Conservation (phyloP, 2,888 invertebrate genomes). For the Polymixis lichenea region DNA sequence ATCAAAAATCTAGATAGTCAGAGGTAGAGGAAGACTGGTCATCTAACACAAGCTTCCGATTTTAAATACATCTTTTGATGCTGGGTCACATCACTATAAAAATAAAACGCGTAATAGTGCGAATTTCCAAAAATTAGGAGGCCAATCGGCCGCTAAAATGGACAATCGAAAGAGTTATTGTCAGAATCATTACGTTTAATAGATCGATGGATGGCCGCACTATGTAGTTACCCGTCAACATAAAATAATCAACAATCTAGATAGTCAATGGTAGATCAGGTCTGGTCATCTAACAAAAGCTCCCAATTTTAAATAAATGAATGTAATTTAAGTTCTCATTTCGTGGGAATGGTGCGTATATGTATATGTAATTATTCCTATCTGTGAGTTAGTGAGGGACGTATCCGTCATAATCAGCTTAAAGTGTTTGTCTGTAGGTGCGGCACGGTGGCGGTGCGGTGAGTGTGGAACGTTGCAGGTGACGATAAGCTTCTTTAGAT, state of each 20-base stretch:
- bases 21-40: background rate
- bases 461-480: slow-evolving; percentile 73
- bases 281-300: slow-evolving; percentile 3
- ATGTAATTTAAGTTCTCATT: slow-evolving; percentile 43
- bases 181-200: background rate
- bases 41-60: slow-evolving; percentile 12
- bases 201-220: background rate
- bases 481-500: slow-evolving; percentile 79
- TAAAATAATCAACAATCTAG: background rate
- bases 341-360: slow-evolving; percentile 25
- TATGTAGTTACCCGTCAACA: background rate
- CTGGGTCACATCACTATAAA: no score
- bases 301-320: slow-evolving; percentile 28
- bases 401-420: slow-evolving; percentile 82
- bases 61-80: slow-evolving; percentile 16
- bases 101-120: no score
- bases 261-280: background rate
- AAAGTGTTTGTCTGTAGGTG: slow-evolving; percentile 76
- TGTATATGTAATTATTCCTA: slow-evolving; percentile 24
- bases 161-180: no score
- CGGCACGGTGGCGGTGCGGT: slow-evolving; percentile 65
- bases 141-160: background rate
- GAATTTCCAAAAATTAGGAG: background rate
- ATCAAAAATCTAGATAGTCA: background rate
- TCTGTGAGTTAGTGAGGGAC: slow-evolving; percentile 59